A percentile compares a stretch with the other conserved stretches of the same genome.
Conservation (phyloP, 2,888 invertebrate genomes). For the Eucera pruinosa region DNA sequence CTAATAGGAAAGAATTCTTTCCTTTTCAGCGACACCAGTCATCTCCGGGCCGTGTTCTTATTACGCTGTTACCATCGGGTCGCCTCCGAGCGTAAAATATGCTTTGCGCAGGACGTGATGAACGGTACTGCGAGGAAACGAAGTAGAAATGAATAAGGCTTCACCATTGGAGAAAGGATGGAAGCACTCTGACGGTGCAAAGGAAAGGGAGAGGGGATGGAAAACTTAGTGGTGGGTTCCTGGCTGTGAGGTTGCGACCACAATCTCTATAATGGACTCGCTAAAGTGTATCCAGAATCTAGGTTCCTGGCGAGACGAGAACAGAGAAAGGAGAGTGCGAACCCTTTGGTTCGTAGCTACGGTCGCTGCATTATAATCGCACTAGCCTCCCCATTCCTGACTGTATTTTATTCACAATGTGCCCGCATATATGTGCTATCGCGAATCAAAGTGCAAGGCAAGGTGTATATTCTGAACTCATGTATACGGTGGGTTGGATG, state of each 20-base stretch:
- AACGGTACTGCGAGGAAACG: constrained; percentile 57
- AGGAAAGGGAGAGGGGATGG: constrained; percentile 51
- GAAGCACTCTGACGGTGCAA: constrained; percentile 51
- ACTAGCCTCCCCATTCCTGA: constrained; percentile 39
- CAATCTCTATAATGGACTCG: constrained; percentile 83
- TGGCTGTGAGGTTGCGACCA: constrained; percentile 76
- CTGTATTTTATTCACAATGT: constrained; percentile 68
- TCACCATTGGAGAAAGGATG: constrained; percentile 37
- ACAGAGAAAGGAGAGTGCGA: constrained; percentile 49
- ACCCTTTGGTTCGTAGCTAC: constrained; percentile 66
- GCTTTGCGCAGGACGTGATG: constrained; percentile 67
- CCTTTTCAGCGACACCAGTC: constrained; percentile 66
- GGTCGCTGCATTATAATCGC: constrained; percentile 70
- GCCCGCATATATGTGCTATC: constrained; percentile 62
- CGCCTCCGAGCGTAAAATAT: constrained; percentile 70
- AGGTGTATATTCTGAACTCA: constrained; percentile 6
- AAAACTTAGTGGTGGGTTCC: constrained; percentile 68
- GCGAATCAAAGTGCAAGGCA: constrained; percentile 39
- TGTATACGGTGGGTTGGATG: background rate
- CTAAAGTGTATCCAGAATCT: constrained; percentile 78
- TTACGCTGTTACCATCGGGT: constrained; percentile 73
- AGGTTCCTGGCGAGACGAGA: constrained; percentile 62
- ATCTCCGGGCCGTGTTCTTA: constrained; percentile 74
- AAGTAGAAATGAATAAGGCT: constrained; percentile 59
- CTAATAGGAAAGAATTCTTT: constrained; percentile 67